Percentiles rank a stretch among this genome's conserved stretches.
These are phyloP conservation scores for Pseudomyrmex gracilis DNA, from an alignment of 1,140 invertebrate genomes.

Conservation along the genomic window DNA sequence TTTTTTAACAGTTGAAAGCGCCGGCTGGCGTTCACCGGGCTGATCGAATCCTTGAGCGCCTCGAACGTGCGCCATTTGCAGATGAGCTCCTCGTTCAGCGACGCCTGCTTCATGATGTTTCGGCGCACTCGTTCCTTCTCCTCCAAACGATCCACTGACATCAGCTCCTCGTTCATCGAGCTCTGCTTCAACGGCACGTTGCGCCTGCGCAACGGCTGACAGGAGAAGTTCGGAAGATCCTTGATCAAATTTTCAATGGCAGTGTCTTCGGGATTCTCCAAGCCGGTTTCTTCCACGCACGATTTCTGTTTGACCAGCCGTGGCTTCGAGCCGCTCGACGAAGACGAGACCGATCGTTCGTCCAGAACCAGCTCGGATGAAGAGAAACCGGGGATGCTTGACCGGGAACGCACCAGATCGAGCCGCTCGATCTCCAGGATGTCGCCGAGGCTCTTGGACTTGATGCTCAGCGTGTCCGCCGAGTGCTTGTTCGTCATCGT, in stretches of 20 bases:
- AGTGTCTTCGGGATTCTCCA: constrained; percentile 80
- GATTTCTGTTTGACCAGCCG: constrained; percentile 81
- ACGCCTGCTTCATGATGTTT: constrained; percentile 95
- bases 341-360: constrained; percentile 73
- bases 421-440: constrained; percentile 90
- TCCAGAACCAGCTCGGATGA: constrained; percentile 79
- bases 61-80: constrained; percentile 90
- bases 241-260: constrained; percentile 80
- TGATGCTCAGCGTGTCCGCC: constrained; percentile 86
- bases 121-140: constrained; percentile 94
- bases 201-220: constrained; percentile 77
- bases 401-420: constrained; percentile 90
- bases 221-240: constrained; percentile 77
- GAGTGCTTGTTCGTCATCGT: constrained; percentile 80
- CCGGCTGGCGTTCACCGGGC: constrained; percentile 91
- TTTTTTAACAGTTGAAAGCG: constrained; percentile 94
- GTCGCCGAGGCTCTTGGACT: constrained; percentile 93
- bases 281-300: constrained; percentile 78
- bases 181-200: constrained; percentile 93
- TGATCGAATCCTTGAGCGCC: constrained; percentile 90
- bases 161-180: constrained; percentile 95
- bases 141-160: constrained; percentile 92
- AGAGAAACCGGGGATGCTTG: constrained; percentile 89
- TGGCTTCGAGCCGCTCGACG: constrained; percentile 79
- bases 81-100: constrained; percentile 94